A percentile compares a stretch with the other conserved stretches of the same genome.
These are phyloP conservation scores for Megatriorchis doriae DNA, from an alignment of 2,113 vertebrate genomes.

Conservation along the genomic window DNA sequence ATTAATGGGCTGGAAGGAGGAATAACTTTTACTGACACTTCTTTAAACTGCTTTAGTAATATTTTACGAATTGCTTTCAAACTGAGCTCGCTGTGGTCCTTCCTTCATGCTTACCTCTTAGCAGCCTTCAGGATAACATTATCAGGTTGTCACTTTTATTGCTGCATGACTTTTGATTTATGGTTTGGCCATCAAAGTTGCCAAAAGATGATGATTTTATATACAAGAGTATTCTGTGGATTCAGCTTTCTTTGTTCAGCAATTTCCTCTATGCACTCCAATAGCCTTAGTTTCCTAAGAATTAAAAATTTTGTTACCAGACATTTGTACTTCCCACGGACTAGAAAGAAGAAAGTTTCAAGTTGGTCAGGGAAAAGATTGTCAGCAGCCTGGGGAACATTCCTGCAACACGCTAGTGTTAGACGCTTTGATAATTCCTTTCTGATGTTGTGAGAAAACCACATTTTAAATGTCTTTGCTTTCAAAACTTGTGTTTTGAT, in stretches of 20 bases:
- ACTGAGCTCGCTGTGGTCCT: background rate
- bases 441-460: background rate
- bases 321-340: background rate
- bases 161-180: background rate
- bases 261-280: background rate
- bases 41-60: background rate
- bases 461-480: background rate
- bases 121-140: background rate
- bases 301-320: background rate
- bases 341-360: background rate
- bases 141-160: background rate
- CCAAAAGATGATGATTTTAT: background rate
- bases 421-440: background rate
- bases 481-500: background rate
- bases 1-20: background rate
- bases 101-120: background rate
- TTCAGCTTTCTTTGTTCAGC: background rate
- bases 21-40: background rate
- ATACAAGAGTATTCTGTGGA: background rate
- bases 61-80: background rate
- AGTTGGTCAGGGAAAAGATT: background rate
- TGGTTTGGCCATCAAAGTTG: background rate
- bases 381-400: background rate
- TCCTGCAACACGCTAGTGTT: background rate
- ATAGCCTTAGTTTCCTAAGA: background rate